Percentiles rank a stretch among this genome's conserved stretches.
phyloP scores from a whole-genome alignment of 2,888 invertebrate genomes.

The Sylvicola cinctus region DNA sequence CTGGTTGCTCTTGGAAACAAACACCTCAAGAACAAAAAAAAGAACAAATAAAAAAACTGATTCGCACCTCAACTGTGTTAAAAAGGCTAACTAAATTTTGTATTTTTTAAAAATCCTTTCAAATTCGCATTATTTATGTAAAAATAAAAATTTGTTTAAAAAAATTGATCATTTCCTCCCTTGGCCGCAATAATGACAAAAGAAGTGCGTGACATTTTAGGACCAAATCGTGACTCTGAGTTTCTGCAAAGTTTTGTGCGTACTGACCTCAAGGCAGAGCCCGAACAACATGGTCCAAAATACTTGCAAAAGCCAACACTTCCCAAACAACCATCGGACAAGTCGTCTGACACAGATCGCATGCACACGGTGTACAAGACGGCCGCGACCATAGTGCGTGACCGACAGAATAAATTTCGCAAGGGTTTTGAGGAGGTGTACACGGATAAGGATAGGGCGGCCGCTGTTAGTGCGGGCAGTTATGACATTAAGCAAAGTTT shows the following conservation, averaged over 20 bases:
- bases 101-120: too few relatives aligned
- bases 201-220: constrained; percentile 37
- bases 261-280: constrained; percentile 37
- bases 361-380: constrained; percentile 9
- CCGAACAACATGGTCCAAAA: constrained; percentile 25
- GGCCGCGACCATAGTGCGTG: constrained; percentile 14
- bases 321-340: constrained; percentile 5
- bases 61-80: too few relatives aligned
- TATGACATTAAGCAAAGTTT: constrained; percentile 72
- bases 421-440: constrained; percentile 49
- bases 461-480: constrained; percentile 68
- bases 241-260: constrained; percentile 62
- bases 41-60: too few relatives aligned
- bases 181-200: constrained; percentile 13
- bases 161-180: background rate
- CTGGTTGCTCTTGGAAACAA: too few relatives aligned
- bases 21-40: too few relatives aligned
- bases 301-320: constrained; percentile 6
- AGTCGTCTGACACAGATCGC: constrained; percentile 2
- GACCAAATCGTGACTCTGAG: constrained; percentile 47
- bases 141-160: background rate
- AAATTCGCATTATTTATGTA: too few relatives aligned
- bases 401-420: constrained; percentile 18
- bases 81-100: too few relatives aligned
- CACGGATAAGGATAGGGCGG: constrained; percentile 79